Evolutionary conservation across 2,113 vertebrate genomes (phyloP).

Genomic region (Aspiorhynchus laticeps): DNA sequence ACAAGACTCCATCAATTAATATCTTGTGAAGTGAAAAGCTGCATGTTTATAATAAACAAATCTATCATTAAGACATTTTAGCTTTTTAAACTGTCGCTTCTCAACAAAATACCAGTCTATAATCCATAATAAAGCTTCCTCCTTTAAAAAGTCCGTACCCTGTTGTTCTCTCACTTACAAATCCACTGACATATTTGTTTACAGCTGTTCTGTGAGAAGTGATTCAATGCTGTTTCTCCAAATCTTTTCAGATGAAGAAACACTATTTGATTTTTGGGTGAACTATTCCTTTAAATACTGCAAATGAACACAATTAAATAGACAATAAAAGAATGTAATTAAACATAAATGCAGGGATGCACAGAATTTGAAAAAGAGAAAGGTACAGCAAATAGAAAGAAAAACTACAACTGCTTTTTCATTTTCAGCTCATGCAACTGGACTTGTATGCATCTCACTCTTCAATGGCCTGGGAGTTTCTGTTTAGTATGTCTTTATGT

Average conservation of each 20-base stretch:
- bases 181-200: too few species aligned
- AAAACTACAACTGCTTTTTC: not conserved
- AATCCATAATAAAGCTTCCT: too few species aligned
- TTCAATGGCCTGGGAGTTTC: slow-evolving; percentile 77
- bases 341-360: not conserved
- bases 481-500: slow-evolving; percentile 68
- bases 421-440: slow-evolving; percentile 65
- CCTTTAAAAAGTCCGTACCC: too few species aligned
- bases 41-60: too few species aligned
- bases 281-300: not conserved
- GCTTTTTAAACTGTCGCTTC: too few species aligned
- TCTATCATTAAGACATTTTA: too few species aligned
- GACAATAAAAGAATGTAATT: not conserved
- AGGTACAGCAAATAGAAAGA: not conserved
- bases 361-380: not conserved
- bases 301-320: not conserved
- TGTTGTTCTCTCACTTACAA: too few species aligned
- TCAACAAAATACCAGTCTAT: too few species aligned
- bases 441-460: slow-evolving; percentile 69
- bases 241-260: not conserved
- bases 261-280: not conserved
- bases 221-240: not conserved
- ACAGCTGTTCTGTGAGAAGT: not conserved
- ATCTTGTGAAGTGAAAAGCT: too few species aligned
- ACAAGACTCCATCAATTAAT: not conserved